A percentile compares a stretch with the other conserved stretches of the same genome.
Conservation (phyloP, 2,113 vertebrate species). For the Leptosomus discolor region DNA sequence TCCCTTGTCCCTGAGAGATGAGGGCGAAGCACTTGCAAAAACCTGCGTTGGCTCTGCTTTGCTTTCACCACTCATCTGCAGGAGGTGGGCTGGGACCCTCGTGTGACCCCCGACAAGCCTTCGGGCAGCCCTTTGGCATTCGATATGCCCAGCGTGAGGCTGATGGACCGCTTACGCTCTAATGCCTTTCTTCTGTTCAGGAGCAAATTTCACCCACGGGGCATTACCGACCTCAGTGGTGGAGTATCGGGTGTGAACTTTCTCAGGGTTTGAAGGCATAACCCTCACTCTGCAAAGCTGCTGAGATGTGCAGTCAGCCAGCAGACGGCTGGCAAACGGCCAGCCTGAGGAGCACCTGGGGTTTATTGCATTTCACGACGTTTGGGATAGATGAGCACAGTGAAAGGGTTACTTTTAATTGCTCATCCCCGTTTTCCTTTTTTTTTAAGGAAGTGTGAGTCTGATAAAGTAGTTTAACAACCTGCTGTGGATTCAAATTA, state of each 20-base stretch:
- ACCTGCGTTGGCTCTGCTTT: background rate
- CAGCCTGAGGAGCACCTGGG: background rate
- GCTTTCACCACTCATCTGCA: background rate
- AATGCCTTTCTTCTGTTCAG: background rate
- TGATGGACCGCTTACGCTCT: background rate
- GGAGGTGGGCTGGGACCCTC: background rate
- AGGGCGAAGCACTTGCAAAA: background rate
- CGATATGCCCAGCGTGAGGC: rapidly evolving
- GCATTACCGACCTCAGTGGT: background rate
- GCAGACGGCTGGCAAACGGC: background rate
- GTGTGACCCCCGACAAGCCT: background rate
- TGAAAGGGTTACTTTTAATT: background rate
- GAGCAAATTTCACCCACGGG: background rate
- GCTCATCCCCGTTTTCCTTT: background rate
- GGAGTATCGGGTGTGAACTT: background rate
- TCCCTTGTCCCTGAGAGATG: background rate
- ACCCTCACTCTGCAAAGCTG: background rate
- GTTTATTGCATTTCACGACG: background rate
- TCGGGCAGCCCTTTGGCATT: background rate
- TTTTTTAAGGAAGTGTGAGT: background rate
- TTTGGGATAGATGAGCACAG: background rate
- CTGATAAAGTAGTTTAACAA: background rate
- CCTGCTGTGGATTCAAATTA: background rate
- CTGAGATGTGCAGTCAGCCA: background rate
- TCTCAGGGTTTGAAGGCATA: background rate